These are phyloP conservation scores for Hydraecia micacea DNA, from an alignment of 2,888 invertebrate species.

Conservation along the genomic window DNA sequence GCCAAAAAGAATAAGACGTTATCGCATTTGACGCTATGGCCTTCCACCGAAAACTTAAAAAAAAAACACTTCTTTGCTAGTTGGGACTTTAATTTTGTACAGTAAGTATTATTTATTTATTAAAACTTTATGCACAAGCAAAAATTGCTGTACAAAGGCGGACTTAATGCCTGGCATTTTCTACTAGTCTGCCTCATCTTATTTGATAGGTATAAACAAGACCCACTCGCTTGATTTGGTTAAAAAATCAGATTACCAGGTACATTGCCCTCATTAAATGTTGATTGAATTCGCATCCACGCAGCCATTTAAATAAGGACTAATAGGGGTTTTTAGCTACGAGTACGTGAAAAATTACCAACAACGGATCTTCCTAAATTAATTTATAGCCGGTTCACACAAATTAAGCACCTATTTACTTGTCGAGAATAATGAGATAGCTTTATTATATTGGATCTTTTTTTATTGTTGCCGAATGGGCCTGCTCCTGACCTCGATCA, in stretches of 20 bases:
- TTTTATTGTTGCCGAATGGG: too few species aligned
- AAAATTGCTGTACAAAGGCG: background rate
- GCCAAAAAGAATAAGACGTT: constrained; percentile 7
- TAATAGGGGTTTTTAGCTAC: constrained; percentile 6
- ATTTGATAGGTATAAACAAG: constrained; percentile 15
- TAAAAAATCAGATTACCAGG: constrained; percentile 7
- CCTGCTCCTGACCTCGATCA: too few species aligned
- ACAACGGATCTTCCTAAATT: constrained; percentile 26
- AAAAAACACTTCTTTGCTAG: background rate
- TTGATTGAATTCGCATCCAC: constrained; percentile 43
- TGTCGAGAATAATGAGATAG: constrained; percentile 37
- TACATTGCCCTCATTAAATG: constrained; percentile 16
- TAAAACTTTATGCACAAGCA: background rate
- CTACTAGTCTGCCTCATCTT: background rate
- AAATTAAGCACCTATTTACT: constrained; percentile 18
- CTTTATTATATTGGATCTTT: background rate
- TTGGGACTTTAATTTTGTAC: background rate
- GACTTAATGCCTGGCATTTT: background rate
- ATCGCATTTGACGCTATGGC: background rate
- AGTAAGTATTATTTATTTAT: background rate
- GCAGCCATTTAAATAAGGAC: constrained; percentile 18
- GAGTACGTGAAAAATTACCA: constrained; percentile 31
- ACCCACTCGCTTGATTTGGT: background rate
- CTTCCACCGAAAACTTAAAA: background rate
- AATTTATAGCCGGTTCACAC: constrained; percentile 37